Percentiles rank a stretch among this genome's conserved stretches.
These are phyloP conservation scores for Halisarca cf. caerulea DNA, from an alignment of 37 sponge, comb jelly and placozoan genomes.

Conservation along the genomic window DNA sequence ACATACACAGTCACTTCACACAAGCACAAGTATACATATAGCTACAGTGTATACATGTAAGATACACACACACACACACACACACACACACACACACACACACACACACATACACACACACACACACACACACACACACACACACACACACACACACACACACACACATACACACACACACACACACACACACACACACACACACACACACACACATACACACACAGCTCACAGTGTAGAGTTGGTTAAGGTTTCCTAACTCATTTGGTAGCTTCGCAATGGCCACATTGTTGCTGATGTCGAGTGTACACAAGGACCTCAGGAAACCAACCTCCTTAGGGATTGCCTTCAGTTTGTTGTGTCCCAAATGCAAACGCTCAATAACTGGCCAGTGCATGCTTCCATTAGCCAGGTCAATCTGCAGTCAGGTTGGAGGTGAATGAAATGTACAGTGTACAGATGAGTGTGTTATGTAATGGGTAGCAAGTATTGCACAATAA, in stretches of 20 bases:
- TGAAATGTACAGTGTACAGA: background rate
- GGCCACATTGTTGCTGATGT: conserved; percentile 72
- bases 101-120: conserved; percentile 11
- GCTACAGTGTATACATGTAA: no score
- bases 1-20: background rate
- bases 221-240: conserved; percentile 50
- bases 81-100: no score
- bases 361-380: conserved; percentile 50
- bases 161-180: conserved; percentile 13
- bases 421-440: no score
- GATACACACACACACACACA: conserved; percentile 9
- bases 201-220: conserved; percentile 16
- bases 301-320: conserved; percentile 41
- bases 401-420: conserved; percentile 47
- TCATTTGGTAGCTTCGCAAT: conserved; percentile 74
- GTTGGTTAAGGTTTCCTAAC: conserved; percentile 70
- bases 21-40: no score
- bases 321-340: conserved; percentile 64
- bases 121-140: no score
- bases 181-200: conserved; percentile 11
- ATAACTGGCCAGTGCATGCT: conserved; percentile 53
- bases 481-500: no score
- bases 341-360: conserved; percentile 60
- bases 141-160: background rate
- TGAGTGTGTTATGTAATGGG: no score